Percentiles rank a stretch among this genome's conserved stretches.
Evolutionary conservation across 2,888 invertebrate genomes (phyloP).

Genomic region (Steinernema hermaphroditum): DNA sequence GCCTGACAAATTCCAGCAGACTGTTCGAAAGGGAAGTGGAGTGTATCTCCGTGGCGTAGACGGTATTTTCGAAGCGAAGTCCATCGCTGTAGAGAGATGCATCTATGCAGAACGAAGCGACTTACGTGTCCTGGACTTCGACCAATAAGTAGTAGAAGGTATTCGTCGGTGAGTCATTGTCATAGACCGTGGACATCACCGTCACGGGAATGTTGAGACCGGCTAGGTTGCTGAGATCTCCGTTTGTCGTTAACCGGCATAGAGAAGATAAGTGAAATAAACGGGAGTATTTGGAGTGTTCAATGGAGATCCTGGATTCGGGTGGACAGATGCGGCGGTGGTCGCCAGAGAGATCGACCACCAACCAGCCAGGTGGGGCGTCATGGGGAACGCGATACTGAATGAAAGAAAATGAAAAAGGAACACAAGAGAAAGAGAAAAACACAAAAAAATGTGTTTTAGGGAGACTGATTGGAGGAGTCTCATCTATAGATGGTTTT

Average conservation of each 20-base stretch:
- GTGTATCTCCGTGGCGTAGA: background rate
- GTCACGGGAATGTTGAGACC: background rate
- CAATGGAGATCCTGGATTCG: background rate
- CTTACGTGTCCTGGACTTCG: background rate
- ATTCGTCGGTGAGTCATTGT: background rate
- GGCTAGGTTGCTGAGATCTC: slow-evolving; percentile 2
- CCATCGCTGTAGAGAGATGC: background rate
- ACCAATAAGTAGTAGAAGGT: background rate
- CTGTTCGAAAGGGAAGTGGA: background rate
- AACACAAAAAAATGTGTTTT: too few species aligned
- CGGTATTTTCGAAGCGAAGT: background rate
- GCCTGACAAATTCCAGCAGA: background rate
- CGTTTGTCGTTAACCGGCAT: background rate
- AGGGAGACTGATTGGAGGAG: too few species aligned
- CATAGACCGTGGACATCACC: background rate
- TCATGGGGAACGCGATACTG: slow-evolving; percentile 26
- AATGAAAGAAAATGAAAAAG: too few species aligned
- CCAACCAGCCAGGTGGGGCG: slow-evolving; percentile 42
- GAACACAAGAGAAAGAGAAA: background rate
- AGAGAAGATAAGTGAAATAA: background rate
- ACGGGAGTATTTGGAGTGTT: slow-evolving; percentile 4
- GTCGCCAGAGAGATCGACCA: slow-evolving; percentile 38
- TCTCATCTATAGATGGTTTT: too few species aligned
- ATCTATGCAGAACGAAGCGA: background rate
- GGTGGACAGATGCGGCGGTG: background rate